Evolutionary conservation across 2,888 invertebrate genomes (phyloP).

Genomic region (Ypsolopha scabrella): DNA sequence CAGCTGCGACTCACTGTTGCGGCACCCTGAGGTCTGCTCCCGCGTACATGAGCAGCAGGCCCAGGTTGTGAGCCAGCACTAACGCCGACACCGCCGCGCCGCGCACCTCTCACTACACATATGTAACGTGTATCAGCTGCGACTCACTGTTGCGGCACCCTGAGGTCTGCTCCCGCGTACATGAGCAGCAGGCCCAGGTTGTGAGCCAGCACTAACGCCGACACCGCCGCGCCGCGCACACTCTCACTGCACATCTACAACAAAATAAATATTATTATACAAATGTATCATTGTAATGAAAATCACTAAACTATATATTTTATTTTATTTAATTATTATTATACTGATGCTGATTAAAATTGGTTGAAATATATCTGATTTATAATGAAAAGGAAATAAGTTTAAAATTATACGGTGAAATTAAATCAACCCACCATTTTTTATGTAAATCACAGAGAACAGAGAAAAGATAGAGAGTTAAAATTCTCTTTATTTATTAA

Average conservation of each 20-base stretch:
- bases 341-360: too few species aligned
- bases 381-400: too few species aligned
- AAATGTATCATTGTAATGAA: not conserved
- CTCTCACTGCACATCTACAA: constrained; percentile 31
- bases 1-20: too few species aligned
- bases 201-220: constrained; percentile 37
- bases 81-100: constrained; percentile 42
- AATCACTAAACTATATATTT: not conserved
- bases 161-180: constrained; percentile 38
- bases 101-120: constrained; percentile 16
- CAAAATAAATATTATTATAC: not conserved
- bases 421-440: too few species aligned
- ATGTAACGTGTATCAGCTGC: not conserved
- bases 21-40: too few species aligned
- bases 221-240: constrained; percentile 38
- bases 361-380: too few species aligned
- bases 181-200: constrained; percentile 44
- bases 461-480: too few species aligned
- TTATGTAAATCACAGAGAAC: too few species aligned
- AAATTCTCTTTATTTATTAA: too few species aligned
- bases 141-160: constrained; percentile 26
- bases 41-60: too few species aligned
- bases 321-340: too few species aligned
- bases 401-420: too few species aligned
- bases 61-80: constrained; percentile 38